Conservation (phyloP, 2,113 vertebrate genomes). For the Cavia porcellus region DNA sequence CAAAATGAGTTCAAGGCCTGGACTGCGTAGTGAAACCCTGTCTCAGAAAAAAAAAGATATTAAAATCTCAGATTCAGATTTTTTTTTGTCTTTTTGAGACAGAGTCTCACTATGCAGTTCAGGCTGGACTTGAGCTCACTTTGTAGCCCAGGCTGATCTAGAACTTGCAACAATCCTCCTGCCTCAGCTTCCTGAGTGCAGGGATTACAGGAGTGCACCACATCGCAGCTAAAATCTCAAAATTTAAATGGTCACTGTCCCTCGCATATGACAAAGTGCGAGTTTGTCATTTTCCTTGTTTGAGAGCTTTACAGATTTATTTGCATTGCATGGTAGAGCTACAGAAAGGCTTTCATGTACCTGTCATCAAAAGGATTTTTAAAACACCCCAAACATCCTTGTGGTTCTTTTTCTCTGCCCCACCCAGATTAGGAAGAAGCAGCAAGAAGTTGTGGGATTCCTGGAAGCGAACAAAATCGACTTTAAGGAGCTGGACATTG, state of each 20-base stretch:
- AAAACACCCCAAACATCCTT: not conserved
- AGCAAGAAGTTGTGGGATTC: conserved; percentile 98
- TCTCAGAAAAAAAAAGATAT: not conserved
- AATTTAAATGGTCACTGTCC: not conserved
- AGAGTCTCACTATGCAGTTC: too few relatives aligned
- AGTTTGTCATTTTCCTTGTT: not conserved
- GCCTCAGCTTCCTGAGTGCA: too few relatives aligned
- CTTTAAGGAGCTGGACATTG: conserved; percentile 96
- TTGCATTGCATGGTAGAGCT: not conserved
- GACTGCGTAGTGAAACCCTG: not conserved
- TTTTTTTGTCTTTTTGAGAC: too few relatives aligned
- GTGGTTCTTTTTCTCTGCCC: conserved; percentile 1
- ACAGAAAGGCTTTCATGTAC: not conserved
- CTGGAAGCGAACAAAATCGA: conserved; percentile 98
- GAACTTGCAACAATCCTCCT: too few relatives aligned
- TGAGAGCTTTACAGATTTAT: not conserved
- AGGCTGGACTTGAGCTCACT: too few relatives aligned
- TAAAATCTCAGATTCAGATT: not conserved
- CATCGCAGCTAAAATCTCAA: not conserved
- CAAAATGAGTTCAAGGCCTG: too few relatives aligned
- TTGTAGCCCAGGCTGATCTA: too few relatives aligned
- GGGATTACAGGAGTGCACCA: too few relatives aligned
- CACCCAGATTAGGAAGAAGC: conserved; percentile 98
- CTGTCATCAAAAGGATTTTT: not conserved
- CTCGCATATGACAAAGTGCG: not conserved